A percentile compares a stretch with the other conserved stretches of the same genome.
Conservation (phyloP, 2,797 vertebrate species). For the Acropternis orthonyx region DNA sequence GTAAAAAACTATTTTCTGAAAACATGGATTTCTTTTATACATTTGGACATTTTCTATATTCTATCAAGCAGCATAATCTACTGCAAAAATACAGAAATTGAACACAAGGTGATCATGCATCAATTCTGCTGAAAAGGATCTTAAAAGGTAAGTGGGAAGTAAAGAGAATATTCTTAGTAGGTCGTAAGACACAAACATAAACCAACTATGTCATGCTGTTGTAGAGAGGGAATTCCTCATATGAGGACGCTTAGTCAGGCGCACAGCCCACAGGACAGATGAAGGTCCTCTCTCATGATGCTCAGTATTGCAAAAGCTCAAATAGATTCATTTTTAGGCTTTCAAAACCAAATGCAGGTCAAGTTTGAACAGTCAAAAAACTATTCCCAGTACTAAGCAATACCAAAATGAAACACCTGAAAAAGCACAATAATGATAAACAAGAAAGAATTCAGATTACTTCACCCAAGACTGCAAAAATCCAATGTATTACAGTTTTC, state of each 20-base stretch:
- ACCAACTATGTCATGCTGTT: slow-evolving; percentile 1
- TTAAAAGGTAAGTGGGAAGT: neutral
- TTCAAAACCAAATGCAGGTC: neutral
- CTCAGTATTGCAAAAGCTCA: neutral
- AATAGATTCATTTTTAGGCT: neutral
- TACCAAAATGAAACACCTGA: neutral
- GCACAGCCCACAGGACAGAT: neutral
- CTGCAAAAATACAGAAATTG: neutral
- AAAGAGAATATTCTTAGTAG: slow-evolving; percentile 20
- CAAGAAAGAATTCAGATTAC: neutral
- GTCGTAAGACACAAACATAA: slow-evolving; percentile 33
- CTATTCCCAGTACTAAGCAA: neutral
- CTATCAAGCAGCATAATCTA: neutral
- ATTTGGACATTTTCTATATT: neutral
- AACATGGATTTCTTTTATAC: neutral
- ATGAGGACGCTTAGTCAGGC: neutral
- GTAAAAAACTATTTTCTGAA: neutral
- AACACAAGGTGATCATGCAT: neutral
- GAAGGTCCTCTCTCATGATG: neutral
- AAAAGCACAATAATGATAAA: neutral
- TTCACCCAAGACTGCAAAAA: neutral
- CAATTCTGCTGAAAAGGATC: neutral
- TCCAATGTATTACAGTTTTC: neutral
- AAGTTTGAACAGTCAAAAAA: neutral
- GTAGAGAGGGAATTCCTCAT: slow-evolving; percentile 40